Conservation (phyloP, 2,113 vertebrate species). For the Dolichallabes microphthalmus region DNA sequence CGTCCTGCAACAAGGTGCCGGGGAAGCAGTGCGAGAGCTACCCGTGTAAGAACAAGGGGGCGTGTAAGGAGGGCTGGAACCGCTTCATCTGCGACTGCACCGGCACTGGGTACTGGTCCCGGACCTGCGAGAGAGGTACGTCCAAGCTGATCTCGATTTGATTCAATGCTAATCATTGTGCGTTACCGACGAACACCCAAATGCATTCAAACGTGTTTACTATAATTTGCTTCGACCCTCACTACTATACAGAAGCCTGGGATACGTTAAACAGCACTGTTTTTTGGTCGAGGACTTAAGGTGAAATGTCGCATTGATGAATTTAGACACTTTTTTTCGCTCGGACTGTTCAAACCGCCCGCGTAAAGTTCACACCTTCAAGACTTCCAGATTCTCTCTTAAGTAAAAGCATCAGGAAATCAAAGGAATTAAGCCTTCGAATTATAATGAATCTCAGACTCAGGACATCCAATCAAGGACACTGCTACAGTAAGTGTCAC, state of each 20-base stretch:
- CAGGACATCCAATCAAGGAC: neutral
- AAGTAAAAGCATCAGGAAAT: neutral
- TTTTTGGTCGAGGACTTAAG: neutral
- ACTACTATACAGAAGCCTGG: neutral
- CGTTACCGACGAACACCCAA: neutral
- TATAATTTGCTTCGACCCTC: neutral
- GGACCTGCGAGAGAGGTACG: constrained; percentile 91
- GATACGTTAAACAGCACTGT: neutral
- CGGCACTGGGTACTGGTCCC: constrained; percentile 91
- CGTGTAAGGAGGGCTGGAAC: constrained; percentile 98
- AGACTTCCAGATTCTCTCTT: neutral
- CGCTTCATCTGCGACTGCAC: constrained; percentile 98
- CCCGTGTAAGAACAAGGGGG: constrained; percentile 91
- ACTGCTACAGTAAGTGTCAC: too few relatives aligned
- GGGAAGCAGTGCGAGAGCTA: constrained; percentile 95
- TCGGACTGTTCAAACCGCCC: neutral
- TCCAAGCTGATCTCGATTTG: neutral
- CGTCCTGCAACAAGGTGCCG: constrained; percentile 84
- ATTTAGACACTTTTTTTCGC: neutral
- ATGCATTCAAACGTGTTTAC: neutral
- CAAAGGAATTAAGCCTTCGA: too few relatives aligned
- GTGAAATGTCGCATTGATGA: too few relatives aligned
- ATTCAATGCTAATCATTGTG: neutral
- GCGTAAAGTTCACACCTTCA: neutral
- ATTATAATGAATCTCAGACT: too few relatives aligned